These are phyloP conservation scores for Scaptomyza hsui DNA, from an alignment of 1,140 invertebrate genomes.

Conservation along the genomic window DNA sequence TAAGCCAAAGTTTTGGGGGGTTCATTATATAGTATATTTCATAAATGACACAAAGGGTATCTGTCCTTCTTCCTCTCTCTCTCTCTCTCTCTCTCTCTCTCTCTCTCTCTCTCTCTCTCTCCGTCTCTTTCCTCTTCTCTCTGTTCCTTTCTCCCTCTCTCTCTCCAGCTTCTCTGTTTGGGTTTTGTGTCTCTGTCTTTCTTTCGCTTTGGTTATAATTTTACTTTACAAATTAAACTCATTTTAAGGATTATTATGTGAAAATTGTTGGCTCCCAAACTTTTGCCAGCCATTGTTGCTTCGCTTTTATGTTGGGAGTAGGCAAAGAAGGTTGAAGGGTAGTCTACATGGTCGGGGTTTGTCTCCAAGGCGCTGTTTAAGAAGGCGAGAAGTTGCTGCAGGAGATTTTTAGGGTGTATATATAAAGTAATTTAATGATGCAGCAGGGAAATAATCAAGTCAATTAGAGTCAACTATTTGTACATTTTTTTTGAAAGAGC, in stretches of 20 bases:
- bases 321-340: slow-evolving; percentile 4
- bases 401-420: slow-evolving; percentile 22
- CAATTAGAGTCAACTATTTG: slow-evolving; percentile 70
- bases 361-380: slow-evolving; percentile 4
- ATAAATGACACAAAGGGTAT: slow-evolving; percentile 40
- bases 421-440: slow-evolving; percentile 28
- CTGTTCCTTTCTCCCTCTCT: too few relatives aligned
- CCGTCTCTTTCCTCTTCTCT: neutral
- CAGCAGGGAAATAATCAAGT: slow-evolving; percentile 38
- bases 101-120: neutral
- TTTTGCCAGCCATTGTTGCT: slow-evolving; percentile 58
- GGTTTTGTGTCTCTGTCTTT: neutral
- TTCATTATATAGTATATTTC: slow-evolving; percentile 42
- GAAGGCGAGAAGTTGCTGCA: slow-evolving; percentile 16
- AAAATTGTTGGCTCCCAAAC: slow-evolving; percentile 73
- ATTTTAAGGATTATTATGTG: slow-evolving; percentile 83
- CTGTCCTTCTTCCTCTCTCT: neutral
- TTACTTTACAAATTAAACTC: slow-evolving; percentile 81
- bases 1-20: slow-evolving; percentile 37
- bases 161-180: neutral
- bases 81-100: neutral
- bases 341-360: neutral
- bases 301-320: slow-evolving; percentile 1
- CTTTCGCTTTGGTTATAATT: slow-evolving; percentile 55
- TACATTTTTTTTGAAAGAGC: too few relatives aligned